These are phyloP conservation scores for Rhynchopsitta pachyrhyncha DNA, from an alignment of 2,113 vertebrate genomes.

Conservation along the genomic window DNA sequence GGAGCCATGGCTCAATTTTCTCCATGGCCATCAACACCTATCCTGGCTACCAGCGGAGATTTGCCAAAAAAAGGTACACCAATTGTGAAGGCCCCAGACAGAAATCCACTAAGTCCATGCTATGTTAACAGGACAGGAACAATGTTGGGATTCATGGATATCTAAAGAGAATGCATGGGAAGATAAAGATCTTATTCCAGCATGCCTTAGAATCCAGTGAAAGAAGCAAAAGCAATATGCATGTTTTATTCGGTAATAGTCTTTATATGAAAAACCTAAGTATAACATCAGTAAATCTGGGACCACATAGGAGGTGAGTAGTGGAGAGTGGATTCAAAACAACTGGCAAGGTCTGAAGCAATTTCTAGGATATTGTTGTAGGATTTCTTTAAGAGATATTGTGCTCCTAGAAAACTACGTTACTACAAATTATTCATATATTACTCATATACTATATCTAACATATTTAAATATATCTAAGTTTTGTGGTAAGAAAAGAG, in stretches of 20 bases:
- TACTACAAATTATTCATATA: background rate
- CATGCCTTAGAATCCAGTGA: background rate
- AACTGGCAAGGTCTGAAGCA: background rate
- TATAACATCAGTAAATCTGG: background rate
- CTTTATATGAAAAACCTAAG: background rate
- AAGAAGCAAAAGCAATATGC: background rate
- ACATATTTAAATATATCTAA: background rate
- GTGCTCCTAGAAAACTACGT: background rate
- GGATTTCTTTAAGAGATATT: background rate
- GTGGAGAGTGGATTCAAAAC: background rate
- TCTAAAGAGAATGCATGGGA: background rate
- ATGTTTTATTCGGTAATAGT: background rate
- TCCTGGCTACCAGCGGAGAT: background rate
- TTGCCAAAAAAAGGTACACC: accelerated
- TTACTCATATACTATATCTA: background rate
- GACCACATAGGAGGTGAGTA: background rate
- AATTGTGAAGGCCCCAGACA: background rate
- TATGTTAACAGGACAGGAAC: background rate
- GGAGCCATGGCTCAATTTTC: background rate
- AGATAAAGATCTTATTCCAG: background rate
- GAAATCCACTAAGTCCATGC: background rate
- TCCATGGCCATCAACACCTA: background rate
- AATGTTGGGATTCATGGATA: background rate
- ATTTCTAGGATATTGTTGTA: background rate
- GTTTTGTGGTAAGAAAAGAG: background rate